phyloP scores from a whole-genome alignment of 2,797 vertebrate genomes.

The Tapera naevia region DNA sequence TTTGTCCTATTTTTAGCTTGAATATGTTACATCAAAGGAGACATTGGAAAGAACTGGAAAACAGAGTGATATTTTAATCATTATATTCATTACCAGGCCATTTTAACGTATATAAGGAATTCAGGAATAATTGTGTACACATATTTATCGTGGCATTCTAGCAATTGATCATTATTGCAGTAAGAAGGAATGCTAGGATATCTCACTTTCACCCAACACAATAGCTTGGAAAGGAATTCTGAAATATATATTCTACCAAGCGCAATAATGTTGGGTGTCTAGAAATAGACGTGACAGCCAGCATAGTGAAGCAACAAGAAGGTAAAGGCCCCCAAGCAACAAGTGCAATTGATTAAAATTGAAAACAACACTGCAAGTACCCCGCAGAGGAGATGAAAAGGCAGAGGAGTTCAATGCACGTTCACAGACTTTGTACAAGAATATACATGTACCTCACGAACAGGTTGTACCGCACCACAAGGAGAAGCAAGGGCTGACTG shows the following conservation, averaged over 20 bases:
- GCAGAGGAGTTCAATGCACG: slow-evolving; percentile 30
- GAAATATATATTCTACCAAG: background rate
- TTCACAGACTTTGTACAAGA: slow-evolving; percentile 54
- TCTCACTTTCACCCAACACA: background rate
- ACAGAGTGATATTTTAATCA: background rate
- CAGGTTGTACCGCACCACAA: slow-evolving; percentile 9
- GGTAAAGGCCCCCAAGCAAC: background rate
- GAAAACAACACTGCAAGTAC: background rate
- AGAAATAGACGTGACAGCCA: background rate
- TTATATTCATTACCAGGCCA: background rate
- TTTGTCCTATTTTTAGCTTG: background rate
- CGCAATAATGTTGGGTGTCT: background rate
- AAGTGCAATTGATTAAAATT: slow-evolving; percentile 48
- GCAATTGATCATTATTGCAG: background rate
- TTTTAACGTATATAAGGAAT: background rate
- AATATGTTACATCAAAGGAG: background rate
- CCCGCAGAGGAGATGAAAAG: slow-evolving; percentile 27
- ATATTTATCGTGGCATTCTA: background rate
- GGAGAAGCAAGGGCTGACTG: slow-evolving; percentile 24
- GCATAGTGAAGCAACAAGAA: background rate
- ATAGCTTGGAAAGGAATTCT: background rate
- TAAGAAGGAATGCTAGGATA: background rate
- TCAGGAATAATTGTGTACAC: background rate
- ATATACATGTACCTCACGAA: slow-evolving; percentile 38
- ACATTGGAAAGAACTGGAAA: background rate